Conservation (phyloP, 2,113 vertebrate species). For the Aepyceros melampus region DNA sequence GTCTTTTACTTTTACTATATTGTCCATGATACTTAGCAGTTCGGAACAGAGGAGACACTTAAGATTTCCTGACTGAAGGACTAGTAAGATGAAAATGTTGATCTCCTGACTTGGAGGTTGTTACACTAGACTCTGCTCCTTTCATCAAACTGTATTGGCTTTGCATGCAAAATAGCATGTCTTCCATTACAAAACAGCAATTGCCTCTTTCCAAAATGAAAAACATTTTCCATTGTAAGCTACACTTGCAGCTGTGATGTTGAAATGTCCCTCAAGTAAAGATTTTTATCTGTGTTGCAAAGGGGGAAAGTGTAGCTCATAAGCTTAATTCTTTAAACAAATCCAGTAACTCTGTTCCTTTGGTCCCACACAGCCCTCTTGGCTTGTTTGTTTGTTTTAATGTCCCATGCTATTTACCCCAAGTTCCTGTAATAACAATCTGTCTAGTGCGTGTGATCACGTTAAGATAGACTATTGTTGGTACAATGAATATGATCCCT, state of each 20-base stretch:
- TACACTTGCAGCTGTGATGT: slow-evolving; percentile 44
- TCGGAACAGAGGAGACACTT: not conserved
- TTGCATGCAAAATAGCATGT: not conserved
- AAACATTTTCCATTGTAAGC: slow-evolving; percentile 56
- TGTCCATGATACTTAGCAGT: not conserved
- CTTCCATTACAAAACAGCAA: slow-evolving; percentile 41
- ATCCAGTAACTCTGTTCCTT: slow-evolving; percentile 35
- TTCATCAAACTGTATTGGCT: not conserved
- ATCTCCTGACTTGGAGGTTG: not conserved
- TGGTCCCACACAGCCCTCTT: not conserved
- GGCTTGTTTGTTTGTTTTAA: slow-evolving; percentile 24
- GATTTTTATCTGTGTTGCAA: slow-evolving; percentile 60
- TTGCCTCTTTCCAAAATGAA: slow-evolving; percentile 44
- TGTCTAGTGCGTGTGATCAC: not conserved
- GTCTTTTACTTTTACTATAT: not conserved
- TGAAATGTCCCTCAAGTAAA: slow-evolving; percentile 55
- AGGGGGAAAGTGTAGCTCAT: slow-evolving; percentile 53
- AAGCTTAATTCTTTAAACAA: slow-evolving; percentile 65
- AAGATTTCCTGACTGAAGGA: not conserved
- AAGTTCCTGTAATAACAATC: slow-evolving; percentile 12
- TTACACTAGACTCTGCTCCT: not conserved
- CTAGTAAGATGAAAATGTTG: not conserved
- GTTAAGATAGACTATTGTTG: not conserved
- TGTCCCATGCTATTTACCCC: not conserved
- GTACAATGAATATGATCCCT: not conserved